Percentiles rank a stretch among this genome's conserved stretches.
Evolutionary conservation across 2,888 invertebrate species (phyloP).

Genomic region (Rotaria socialis): DNA sequence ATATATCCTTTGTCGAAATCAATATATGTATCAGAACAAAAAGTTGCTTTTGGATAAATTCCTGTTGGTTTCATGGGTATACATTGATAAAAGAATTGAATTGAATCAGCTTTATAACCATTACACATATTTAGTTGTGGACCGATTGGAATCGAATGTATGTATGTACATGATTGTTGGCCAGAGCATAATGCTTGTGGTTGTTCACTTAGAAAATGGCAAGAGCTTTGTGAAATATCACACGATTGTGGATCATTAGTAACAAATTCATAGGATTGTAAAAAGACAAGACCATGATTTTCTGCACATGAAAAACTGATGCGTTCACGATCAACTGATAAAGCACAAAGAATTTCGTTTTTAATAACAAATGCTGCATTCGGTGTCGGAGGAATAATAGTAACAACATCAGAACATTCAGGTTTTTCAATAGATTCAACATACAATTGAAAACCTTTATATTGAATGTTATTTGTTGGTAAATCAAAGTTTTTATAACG

Average conservation of each 20-base stretch:
- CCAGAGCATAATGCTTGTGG: neutral
- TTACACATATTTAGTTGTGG: neutral
- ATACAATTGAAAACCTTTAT: constrained; percentile 12
- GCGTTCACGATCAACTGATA: neutral
- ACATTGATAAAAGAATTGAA: constrained; percentile 4
- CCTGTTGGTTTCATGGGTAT: neutral
- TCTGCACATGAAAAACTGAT: neutral
- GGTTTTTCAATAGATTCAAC: neutral
- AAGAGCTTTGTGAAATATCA: neutral
- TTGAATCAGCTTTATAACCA: neutral
- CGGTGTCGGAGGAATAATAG: neutral
- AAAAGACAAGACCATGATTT: constrained; percentile 8
- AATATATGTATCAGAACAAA: neutral
- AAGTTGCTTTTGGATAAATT: neutral
- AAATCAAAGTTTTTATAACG: neutral
- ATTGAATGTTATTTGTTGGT: neutral
- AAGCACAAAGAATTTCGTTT: neutral
- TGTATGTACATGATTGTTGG: neutral
- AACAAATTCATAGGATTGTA: neutral
- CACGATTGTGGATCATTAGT: neutral
- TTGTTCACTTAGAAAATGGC: constrained; percentile 15
- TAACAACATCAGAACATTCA: neutral
- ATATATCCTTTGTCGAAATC: neutral
- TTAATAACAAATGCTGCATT: neutral
- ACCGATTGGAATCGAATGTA: neutral